These are phyloP conservation scores for Sebastes hopkinsi DNA, from an alignment of 2,797 vertebrate species.

Conservation along the genomic window DNA sequence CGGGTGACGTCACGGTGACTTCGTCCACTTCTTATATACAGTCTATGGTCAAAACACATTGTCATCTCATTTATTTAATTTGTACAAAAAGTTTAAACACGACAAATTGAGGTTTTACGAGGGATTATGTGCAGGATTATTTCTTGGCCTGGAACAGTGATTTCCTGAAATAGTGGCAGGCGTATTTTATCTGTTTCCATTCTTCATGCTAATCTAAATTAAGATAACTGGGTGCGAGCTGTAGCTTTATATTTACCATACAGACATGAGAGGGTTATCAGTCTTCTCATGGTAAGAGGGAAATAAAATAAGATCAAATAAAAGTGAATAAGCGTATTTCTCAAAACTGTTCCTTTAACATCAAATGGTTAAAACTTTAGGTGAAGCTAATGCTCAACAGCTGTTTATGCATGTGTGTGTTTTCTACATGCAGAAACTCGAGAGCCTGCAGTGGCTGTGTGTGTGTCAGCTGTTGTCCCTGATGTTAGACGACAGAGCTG, in stretches of 20 bases:
- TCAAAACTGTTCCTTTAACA: background rate
- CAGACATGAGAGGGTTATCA: background rate
- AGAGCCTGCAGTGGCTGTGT: slow-evolving; percentile 63
- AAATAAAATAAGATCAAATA: background rate
- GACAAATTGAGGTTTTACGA: background rate
- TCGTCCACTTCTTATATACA: no score
- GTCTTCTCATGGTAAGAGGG: background rate
- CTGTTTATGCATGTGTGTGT: slow-evolving; percentile 57
- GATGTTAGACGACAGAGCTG: slow-evolving; percentile 64
- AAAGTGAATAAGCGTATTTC: background rate
- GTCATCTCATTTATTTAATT: background rate
- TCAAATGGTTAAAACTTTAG: slow-evolving; percentile 24
- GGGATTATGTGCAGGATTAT: background rate
- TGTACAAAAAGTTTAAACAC: background rate
- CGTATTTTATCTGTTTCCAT: background rate
- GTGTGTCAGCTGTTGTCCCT: slow-evolving; percentile 79
- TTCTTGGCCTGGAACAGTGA: background rate
- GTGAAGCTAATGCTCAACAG: slow-evolving; percentile 46
- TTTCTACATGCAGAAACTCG: slow-evolving; percentile 66
- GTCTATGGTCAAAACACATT: rapidly evolving
- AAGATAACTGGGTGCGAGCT: background rate
- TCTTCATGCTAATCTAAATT: background rate
- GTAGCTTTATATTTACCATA: background rate
- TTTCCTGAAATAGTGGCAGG: background rate
- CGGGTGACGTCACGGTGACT: no score